phyloP scores from a whole-genome alignment of 2,797 vertebrate genomes.

The Darevskia mixta region DNA sequence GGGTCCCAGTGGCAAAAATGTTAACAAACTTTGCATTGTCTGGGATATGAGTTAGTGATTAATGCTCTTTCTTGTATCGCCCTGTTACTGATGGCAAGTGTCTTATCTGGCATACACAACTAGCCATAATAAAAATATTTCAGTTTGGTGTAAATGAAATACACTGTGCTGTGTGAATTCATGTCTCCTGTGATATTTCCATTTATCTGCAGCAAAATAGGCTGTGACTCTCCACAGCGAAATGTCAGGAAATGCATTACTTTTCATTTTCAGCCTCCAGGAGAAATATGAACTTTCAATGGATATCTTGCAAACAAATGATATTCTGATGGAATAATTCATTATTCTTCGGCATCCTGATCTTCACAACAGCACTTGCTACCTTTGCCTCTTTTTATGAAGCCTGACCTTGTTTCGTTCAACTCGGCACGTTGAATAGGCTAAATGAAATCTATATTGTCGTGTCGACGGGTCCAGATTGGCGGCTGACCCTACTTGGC shows the following conservation, averaged over 20 bases:
- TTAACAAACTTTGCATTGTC: not conserved
- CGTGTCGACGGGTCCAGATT: slow-evolving; percentile 35
- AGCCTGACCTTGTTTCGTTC: slow-evolving; percentile 51
- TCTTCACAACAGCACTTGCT: slow-evolving; percentile 45
- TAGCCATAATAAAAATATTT: slow-evolving; percentile 30
- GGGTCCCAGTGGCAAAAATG: not conserved
- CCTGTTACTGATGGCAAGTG: slow-evolving; percentile 18
- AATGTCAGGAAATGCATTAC: slow-evolving; percentile 55
- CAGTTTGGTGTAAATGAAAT: slow-evolving; percentile 37
- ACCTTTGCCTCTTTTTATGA: slow-evolving; percentile 49
- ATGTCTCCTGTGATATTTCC: slow-evolving; percentile 60
- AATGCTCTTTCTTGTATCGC: slow-evolving; percentile 1
- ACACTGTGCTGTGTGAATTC: slow-evolving; percentile 37
- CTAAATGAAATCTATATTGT: slow-evolving; percentile 54
- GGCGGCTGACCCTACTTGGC: slow-evolving; percentile 27
- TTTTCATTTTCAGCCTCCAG: slow-evolving; percentile 61
- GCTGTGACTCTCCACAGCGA: slow-evolving; percentile 48
- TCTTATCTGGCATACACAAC: slow-evolving; percentile 10
- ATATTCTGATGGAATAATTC: slow-evolving; percentile 59
- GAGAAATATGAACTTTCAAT: slow-evolving; percentile 59
- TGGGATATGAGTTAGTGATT: slow-evolving; percentile 3
- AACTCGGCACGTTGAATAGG: slow-evolving; percentile 40
- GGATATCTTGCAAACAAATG: slow-evolving; percentile 53
- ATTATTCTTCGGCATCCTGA: slow-evolving; percentile 16
- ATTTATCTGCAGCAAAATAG: slow-evolving; percentile 60